phyloP scores from a whole-genome alignment of 2,797 vertebrate genomes.

The Columba guinea region DNA sequence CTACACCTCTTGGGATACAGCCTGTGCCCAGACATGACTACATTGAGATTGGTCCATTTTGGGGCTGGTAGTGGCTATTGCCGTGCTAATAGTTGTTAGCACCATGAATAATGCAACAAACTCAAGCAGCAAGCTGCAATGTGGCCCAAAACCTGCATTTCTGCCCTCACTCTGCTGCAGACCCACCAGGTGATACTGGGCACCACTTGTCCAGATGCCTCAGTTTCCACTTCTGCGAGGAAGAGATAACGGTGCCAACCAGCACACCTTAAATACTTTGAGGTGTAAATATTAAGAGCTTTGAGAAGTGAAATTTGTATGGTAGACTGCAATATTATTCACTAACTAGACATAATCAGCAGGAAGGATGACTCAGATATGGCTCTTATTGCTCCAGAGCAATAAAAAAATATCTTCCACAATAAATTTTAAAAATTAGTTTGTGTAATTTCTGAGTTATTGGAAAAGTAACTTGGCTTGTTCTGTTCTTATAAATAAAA shows the following conservation, averaged over 20 bases:
- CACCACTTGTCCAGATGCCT: background rate
- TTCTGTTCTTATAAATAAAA: conserved; percentile 48
- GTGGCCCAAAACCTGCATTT: background rate
- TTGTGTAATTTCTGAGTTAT: conserved; percentile 19
- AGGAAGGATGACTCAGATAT: conserved; percentile 56
- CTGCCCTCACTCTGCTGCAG: background rate
- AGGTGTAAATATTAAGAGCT: background rate
- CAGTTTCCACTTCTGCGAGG: background rate
- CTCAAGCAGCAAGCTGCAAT: background rate
- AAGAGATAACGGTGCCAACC: background rate
- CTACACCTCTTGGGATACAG: background rate
- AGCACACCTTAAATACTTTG: background rate
- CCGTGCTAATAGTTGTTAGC: background rate
- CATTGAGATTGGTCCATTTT: background rate
- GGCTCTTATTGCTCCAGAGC: conserved; percentile 22
- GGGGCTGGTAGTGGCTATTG: background rate
- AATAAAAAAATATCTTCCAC: conserved; percentile 22
- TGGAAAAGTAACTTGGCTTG: conserved; percentile 55
- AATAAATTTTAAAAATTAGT: conserved; percentile 58
- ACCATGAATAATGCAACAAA: background rate
- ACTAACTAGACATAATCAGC: conserved; percentile 46
- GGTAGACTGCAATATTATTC: conserved; percentile 28
- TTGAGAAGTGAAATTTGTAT: background rate
- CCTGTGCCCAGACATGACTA: background rate
- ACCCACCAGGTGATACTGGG: rapidly evolving